Conservation (phyloP, 2,888 invertebrate species). For the Eristalis arbustorum region DNA sequence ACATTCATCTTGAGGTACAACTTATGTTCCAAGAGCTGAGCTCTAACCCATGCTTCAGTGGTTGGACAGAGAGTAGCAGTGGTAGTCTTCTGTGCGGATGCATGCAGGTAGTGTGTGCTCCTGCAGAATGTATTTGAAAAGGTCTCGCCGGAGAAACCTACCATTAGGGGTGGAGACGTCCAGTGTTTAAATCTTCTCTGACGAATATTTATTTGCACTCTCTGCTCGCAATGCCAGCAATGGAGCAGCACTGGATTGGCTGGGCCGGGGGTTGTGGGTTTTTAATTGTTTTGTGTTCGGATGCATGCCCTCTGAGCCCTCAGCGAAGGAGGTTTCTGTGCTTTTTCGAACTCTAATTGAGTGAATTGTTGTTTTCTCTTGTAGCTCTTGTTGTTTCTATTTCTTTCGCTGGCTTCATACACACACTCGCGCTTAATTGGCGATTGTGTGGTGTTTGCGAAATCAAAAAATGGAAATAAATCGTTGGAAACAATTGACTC, state of each 20-base stretch:
- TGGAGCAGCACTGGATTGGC: constrained; percentile 7
- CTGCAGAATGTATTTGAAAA: constrained; percentile 51
- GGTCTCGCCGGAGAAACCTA: constrained; percentile 64
- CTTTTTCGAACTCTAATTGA: constrained; percentile 69
- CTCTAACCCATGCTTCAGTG: constrained; percentile 33
- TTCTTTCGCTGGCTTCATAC: constrained; percentile 23
- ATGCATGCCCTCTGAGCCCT: constrained; percentile 69
- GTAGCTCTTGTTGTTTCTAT: constrained; percentile 28
- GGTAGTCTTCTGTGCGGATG: constrained; percentile 3
- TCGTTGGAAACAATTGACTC: constrained; percentile 68
- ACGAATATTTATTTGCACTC: constrained; percentile 71
- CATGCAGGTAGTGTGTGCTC: constrained; percentile 44
- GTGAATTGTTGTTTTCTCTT: constrained; percentile 65
- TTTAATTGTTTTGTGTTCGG: constrained; percentile 68
- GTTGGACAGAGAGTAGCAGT: constrained; percentile 13
- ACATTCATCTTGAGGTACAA: constrained; percentile 72
- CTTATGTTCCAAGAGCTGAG: constrained; percentile 35
- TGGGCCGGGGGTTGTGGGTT: constrained; percentile 65
- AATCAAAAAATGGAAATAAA: constrained; percentile 66
- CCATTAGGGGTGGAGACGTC: constrained; percentile 72
- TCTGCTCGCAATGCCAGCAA: constrained; percentile 31
- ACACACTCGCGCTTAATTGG: constrained; percentile 55
- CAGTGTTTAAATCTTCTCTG: constrained; percentile 69
- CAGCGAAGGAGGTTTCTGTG: constrained; percentile 58
- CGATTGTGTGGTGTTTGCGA: constrained; percentile 68